Base-by-base conservation (phyloP, 2,888 invertebrate species). In the Volucella zonaria region DNA sequence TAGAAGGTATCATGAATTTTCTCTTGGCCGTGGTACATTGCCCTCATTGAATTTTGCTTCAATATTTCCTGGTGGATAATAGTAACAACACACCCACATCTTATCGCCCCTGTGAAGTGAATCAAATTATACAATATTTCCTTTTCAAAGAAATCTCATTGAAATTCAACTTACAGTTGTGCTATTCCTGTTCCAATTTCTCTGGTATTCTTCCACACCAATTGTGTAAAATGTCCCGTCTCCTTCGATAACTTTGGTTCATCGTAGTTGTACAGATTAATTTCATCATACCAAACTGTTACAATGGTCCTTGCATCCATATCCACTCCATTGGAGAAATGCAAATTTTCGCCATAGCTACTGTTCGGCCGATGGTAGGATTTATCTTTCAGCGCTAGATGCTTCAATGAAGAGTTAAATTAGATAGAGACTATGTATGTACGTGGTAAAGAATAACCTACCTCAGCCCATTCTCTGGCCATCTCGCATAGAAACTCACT, bases 271-370 rank as follows among this genome's bases (percentile, higher is more conserved):
- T 96, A 95, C 71, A 94, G 92, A 77, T 93, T 93, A 45, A 96
- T 95, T 91, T 96, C 96, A 64, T 94, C 93, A 87, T 95, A 96
- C 97, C 97, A 97, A 88, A 95, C 94, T 47, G 95, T 94, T 0
- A 97, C 96, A 0, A 96, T 95, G 82, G 95, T 94, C 43, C 93
- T 93, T 0, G 96, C 97, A 38, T 93, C 92, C 0, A 96, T 93
- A 8, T 92, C 56, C 0, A 95, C 95, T 59, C 95, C 95, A 93
- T 95, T 95, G 88, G 95, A 94, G 89, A 94, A 95, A 90, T 95
- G 97, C 81, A 97, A 94, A 89, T 97, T 97, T 90, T 97, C 97
- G 0, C 97, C 97, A 89, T 96, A 96, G 31, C 95, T 95, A 85
- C 94, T 95, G 87, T 96, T 95, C 49, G 95, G 94, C 70, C 96